These are phyloP conservation scores for Mesocentrotus franciscanus DNA, from an alignment of 53 echinoderm and acorn worm genomes.

Conservation along the genomic window DNA sequence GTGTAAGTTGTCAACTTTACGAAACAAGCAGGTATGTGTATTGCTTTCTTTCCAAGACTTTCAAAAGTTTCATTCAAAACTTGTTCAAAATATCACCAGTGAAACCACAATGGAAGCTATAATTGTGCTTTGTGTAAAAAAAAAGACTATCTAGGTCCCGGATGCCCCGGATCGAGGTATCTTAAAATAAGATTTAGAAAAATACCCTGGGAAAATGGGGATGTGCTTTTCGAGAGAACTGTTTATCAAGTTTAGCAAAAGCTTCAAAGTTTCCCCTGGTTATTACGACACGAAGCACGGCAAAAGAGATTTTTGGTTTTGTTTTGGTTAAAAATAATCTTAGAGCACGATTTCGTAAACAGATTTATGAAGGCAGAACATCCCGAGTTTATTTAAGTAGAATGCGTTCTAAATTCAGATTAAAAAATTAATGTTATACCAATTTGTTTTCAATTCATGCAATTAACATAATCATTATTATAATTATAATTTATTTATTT, in stretches of 20 bases:
- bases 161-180: conserved; percentile 6
- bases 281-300: neutral
- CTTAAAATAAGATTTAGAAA: conserved; percentile 7
- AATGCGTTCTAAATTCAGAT: neutral
- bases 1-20: too few species aligned
- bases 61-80: neutral
- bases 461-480: neutral
- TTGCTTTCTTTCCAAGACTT: neutral
- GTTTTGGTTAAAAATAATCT: neutral
- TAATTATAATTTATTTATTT: too few species aligned
- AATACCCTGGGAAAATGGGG: neutral
- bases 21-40: neutral
- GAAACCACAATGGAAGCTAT: neutral
- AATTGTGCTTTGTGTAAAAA: neutral
- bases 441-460: neutral
- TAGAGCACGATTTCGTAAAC: neutral
- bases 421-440: too few species aligned
- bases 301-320: neutral
- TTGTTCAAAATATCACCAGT: neutral
- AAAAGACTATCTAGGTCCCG: conserved; percentile 1
- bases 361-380: neutral
- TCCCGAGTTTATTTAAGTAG: neutral
- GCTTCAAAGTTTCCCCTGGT: neutral
- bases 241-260: neutral
- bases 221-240: neutral